Conservation (phyloP, 64 coral and sea anemone species). For the Stylophora pistillata region DNA sequence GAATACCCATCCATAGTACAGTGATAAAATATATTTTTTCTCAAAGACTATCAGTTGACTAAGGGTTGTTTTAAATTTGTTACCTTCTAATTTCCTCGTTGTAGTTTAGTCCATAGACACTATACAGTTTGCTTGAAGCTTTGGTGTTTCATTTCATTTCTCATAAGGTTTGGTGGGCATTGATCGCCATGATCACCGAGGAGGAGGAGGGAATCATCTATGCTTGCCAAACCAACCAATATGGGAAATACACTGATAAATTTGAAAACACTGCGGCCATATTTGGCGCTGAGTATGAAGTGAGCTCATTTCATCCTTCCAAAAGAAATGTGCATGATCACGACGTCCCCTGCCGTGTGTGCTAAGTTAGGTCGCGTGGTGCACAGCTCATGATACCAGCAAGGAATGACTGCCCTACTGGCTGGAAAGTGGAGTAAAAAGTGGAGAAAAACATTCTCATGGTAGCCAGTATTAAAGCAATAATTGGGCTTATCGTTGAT, state of each 20-base stretch:
- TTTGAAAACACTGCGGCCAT: not conserved
- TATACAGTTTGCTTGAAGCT: no score
- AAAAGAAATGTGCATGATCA: slow-evolving; percentile 16
- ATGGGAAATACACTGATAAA: slow-evolving; percentile 12
- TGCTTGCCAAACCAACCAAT: slow-evolving; percentile 37
- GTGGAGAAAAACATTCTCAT: no score
- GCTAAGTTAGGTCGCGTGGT: slow-evolving; percentile 42
- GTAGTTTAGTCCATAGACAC: no score
- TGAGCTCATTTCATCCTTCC: slow-evolving; percentile 51
- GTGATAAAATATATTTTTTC: no score
- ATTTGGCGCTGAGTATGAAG: slow-evolving; percentile 48
- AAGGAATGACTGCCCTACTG: slow-evolving; percentile 51
- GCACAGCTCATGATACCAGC: slow-evolving; percentile 46
- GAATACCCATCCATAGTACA: no score
- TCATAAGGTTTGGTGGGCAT: not conserved
- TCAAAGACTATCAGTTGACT: not conserved
- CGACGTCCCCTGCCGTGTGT: slow-evolving; percentile 45
- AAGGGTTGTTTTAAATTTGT: not conserved
- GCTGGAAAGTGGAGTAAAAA: no score
- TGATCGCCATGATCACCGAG: not conserved
- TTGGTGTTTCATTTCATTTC: not conserved
- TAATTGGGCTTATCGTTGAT: no score
- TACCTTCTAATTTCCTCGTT: not conserved
- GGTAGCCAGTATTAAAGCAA: no score
- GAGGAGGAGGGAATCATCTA: slow-evolving; percentile 26